Percentiles rank a stretch among this genome's conserved stretches.
phyloP scores from a whole-genome alignment of 2,797 vertebrate species.

The Phalloptychus januarius region DNA sequence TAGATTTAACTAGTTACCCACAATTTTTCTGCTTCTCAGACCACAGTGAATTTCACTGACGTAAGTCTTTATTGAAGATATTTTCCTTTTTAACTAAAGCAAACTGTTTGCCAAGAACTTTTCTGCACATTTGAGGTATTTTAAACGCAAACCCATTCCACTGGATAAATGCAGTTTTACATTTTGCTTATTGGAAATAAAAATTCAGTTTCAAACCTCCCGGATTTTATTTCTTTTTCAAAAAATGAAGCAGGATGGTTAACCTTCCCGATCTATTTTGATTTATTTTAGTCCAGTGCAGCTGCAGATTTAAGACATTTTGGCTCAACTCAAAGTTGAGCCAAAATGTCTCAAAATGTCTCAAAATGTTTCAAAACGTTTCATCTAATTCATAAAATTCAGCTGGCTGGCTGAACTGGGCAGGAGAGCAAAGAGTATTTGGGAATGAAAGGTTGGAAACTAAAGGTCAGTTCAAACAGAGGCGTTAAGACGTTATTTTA shows the following conservation, averaged over 20 bases:
- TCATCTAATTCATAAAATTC: neutral
- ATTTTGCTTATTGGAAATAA: neutral
- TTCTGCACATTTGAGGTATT: neutral
- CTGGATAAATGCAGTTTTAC: neutral
- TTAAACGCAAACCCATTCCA: neutral
- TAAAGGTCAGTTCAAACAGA: conserved; percentile 13
- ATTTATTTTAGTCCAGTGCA: neutral
- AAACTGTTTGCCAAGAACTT: neutral
- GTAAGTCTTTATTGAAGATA: neutral
- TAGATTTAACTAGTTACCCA: neutral
- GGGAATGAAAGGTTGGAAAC: neutral
- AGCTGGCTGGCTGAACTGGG: neutral
- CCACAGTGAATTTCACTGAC: neutral
- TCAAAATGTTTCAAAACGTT: too few relatives aligned
- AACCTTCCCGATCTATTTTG: neutral
- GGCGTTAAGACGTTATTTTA: conserved; percentile 57
- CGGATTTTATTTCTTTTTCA: neutral
- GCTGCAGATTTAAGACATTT: neutral
- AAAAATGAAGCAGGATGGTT: neutral
- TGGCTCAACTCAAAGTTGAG: neutral
- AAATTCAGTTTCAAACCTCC: neutral
- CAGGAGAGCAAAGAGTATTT: conserved; percentile 1
- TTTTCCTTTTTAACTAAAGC: neutral
- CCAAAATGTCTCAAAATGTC: too few relatives aligned
- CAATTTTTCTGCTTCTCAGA: neutral